These are phyloP conservation scores for Tangara arthus DNA, from an alignment of 2,797 vertebrate genomes.

Conservation along the genomic window DNA sequence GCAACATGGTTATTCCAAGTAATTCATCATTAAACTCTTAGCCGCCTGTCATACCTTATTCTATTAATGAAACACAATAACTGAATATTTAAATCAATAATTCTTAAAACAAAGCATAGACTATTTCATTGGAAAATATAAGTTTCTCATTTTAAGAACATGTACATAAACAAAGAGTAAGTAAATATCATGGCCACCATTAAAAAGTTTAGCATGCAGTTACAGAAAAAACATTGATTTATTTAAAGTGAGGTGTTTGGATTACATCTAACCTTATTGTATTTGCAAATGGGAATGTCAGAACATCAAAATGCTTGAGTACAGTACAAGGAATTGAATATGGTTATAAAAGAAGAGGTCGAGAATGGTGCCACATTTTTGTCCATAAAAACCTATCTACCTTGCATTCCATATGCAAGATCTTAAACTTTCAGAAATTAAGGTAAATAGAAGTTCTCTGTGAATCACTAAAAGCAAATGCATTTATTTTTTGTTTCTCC, in stretches of 20 bases:
- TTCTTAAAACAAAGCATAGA: not conserved
- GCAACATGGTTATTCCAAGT: constrained; percentile 58
- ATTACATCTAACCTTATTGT: not conserved
- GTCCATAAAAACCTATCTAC: not conserved
- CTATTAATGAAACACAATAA: constrained; percentile 39
- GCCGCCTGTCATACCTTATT: constrained; percentile 17
- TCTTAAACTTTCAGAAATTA: not conserved
- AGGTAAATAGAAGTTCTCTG: not conserved
- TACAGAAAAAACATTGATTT: not conserved
- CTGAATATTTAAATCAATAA: not conserved
- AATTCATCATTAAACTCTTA: constrained; percentile 48
- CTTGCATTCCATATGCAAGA: not conserved
- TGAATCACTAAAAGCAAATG: not conserved
- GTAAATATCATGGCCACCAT: not conserved
- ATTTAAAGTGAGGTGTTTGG: not conserved
- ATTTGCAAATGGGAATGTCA: not conserved
- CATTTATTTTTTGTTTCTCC: not conserved
- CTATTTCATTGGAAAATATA: not conserved
- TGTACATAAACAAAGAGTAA: not conserved
- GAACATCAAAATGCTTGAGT: not conserved
- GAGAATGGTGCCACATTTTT: not conserved
- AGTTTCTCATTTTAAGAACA: not conserved
- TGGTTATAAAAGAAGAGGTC: not conserved
- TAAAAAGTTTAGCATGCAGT: not conserved
- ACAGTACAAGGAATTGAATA: not conserved